These are phyloP conservation scores for Theonella swinhoei DNA, from an alignment of 37 sponge, comb jelly and placozoan species.

Conservation along the genomic window DNA sequence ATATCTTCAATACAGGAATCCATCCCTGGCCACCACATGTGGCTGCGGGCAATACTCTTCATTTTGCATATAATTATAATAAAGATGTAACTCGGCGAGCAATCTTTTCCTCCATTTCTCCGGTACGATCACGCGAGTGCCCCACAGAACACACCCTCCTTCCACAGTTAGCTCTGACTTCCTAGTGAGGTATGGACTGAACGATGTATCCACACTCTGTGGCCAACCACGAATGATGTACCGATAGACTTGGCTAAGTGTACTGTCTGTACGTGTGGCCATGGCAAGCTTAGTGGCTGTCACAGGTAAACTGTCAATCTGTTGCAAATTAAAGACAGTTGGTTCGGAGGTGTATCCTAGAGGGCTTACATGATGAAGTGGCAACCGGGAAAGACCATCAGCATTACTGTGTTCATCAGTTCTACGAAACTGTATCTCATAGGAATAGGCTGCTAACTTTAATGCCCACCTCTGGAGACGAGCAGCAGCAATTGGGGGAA, in stretches of 20 bases:
- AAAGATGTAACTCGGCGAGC: constrained; percentile 12
- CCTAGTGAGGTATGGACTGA: constrained; percentile 11
- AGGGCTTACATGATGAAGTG: constrained; percentile 20
- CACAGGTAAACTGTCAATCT: constrained; percentile 23
- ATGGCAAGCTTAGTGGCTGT: background rate
- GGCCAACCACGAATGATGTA: constrained; percentile 46
- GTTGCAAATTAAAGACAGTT: constrained; percentile 24
- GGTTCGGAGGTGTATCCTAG: constrained; percentile 8
- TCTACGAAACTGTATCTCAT: constrained; percentile 53
- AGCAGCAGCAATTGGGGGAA: too few relatives aligned
- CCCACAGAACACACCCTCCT: constrained; percentile 38
- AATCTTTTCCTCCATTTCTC: background rate
- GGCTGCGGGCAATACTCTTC: constrained; percentile 58
- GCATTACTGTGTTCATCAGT: constrained; percentile 63
- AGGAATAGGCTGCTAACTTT: too few relatives aligned
- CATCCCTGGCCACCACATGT: constrained; percentile 61
- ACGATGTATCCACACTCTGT: background rate
- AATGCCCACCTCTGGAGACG: constrained; percentile 48
- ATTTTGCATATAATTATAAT: constrained; percentile 47
- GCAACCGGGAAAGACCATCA: constrained; percentile 63
- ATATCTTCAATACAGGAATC: constrained; percentile 36
- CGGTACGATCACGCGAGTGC: constrained; percentile 37
- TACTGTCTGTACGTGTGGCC: constrained; percentile 31
- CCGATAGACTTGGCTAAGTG: constrained; percentile 48
- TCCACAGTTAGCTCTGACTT: constrained; percentile 30